Evolutionary conservation across 1,140 invertebrate species (phyloP), one percentile per base, ranked within the genome.

Genomic region (Hyphantria cunea): DNA sequence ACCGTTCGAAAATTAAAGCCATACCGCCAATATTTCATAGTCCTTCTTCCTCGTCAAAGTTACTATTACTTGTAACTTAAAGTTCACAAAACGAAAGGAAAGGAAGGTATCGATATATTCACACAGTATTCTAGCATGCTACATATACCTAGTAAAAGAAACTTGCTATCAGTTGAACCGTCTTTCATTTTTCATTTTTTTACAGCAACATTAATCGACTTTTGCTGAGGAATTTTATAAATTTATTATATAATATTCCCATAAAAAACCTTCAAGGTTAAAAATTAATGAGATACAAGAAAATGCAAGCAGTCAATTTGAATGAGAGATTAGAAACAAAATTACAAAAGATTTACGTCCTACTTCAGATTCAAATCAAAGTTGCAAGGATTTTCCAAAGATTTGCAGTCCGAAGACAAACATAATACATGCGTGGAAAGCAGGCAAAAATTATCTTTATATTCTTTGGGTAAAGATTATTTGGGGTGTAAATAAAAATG

Each of bases 371-470:
- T 33, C 13, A 56, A 47, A 34, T 47, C 41, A 56, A 58, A 17
- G 31, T 48, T 58, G 54, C 54, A 58, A 58, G 44, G 54, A 58
- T 48, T 48, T 58, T 48, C 44, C 2, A 58, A 48, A 58, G 54
- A 58, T 58, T 58, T 58, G 54, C 54, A 58, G 11, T 15, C 10
- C 11, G 11, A 32, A 32, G n/a, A 25, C 52, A 55, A 44, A 32
- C 14, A 32, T 48, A 17, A 10, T 5, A 0, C 8, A 0, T 14
- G 12, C 10, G 9, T 6, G 32, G 6, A 3, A 11, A 14, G 5
- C 17, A 44, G 11, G 9, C 15, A 5, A 55, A 55, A 45, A 10
- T 11, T 0, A 12, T 0, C 17, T 13, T 33, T 45, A 25, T 3
- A 55, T 45, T 33, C 6, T 11, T 37, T 37, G 8, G 8, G 34